These are phyloP conservation scores for Macroramphosus scolopax DNA, from an alignment of 2,797 vertebrate genomes.

Conservation along the genomic window DNA sequence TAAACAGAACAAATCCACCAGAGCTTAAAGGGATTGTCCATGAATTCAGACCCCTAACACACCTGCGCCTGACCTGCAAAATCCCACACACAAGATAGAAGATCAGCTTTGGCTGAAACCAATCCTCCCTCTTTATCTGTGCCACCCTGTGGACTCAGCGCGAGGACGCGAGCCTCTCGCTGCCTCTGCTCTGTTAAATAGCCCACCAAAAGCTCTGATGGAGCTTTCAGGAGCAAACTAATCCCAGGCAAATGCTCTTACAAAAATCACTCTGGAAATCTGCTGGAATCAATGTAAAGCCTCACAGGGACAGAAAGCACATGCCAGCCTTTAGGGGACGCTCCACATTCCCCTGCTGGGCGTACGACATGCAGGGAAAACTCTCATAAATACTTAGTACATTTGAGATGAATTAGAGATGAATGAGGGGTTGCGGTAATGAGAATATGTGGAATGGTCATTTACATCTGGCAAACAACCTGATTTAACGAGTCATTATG, in stretches of 20 bases:
- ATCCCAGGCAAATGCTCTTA: constrained; percentile 80
- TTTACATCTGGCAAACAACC: constrained; percentile 51
- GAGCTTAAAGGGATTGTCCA: constrained; percentile 64
- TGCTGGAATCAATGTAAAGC: constrained; percentile 76
- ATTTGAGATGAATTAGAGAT: constrained; percentile 32
- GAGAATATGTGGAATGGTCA: constrained; percentile 29
- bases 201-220: constrained; percentile 70
- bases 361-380: constrained; percentile 30
- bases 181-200: constrained; percentile 67
- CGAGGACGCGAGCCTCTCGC: constrained; percentile 44
- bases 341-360: constrained; percentile 41
- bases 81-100: constrained; percentile 59
- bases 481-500: constrained; percentile 38
- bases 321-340: constrained; percentile 53
- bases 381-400: constrained; percentile 48
- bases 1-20: constrained; percentile 62
- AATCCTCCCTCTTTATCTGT: constrained; percentile 68
- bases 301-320: constrained; percentile 49
- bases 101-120: constrained; percentile 71
- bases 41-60: constrained; percentile 55
- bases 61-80: constrained; percentile 62
- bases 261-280: constrained; percentile 80
- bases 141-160: constrained; percentile 44
- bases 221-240: constrained; percentile 77
- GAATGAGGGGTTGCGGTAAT: constrained; percentile 27